Percentiles rank a stretch among this genome's conserved stretches.
These are phyloP conservation scores for Oscarella lobularis DNA, from an alignment of 37 sponge, comb jelly and placozoan species.

Conservation along the genomic window DNA sequence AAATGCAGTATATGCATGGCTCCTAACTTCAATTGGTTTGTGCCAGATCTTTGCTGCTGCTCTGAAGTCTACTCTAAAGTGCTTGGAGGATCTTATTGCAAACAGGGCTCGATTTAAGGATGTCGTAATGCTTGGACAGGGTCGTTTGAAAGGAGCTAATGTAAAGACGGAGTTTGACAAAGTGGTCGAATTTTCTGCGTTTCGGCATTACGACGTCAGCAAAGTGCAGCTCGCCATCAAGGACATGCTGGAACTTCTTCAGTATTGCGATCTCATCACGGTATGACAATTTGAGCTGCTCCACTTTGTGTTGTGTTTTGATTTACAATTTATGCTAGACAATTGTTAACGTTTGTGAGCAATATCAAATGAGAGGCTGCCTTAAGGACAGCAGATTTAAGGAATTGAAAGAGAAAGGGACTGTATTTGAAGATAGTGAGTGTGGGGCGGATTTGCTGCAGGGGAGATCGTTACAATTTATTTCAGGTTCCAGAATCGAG, in stretches of 20 bases:
- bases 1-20: too few relatives aligned
- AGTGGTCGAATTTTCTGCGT: not conserved
- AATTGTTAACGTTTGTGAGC: slow-evolving; percentile 16
- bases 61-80: not conserved
- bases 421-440: not conserved
- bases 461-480: not conserved
- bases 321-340: not conserved
- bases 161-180: not conserved
- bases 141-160: not conserved
- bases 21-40: too few relatives aligned
- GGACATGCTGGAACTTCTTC: slow-evolving; percentile 24
- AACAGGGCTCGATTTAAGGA: not conserved
- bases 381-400: slow-evolving; percentile 1
- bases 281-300: not conserved
- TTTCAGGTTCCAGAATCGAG: slow-evolving; percentile 10
- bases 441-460: not conserved
- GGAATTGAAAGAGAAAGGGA: slow-evolving; percentile 9
- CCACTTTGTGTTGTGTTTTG: not conserved
- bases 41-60: not conserved
- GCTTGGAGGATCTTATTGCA: not conserved
- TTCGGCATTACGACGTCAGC: not conserved
- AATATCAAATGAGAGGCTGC: slow-evolving; percentile 20
- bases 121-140: not conserved
- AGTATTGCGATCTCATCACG: slow-evolving; percentile 12
- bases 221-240: slow-evolving; percentile 3